A percentile compares a stretch with the other conserved stretches of the same genome.
Evolutionary conservation across 2,113 vertebrate genomes (phyloP).

Genomic region (Perccottus glenii): DNA sequence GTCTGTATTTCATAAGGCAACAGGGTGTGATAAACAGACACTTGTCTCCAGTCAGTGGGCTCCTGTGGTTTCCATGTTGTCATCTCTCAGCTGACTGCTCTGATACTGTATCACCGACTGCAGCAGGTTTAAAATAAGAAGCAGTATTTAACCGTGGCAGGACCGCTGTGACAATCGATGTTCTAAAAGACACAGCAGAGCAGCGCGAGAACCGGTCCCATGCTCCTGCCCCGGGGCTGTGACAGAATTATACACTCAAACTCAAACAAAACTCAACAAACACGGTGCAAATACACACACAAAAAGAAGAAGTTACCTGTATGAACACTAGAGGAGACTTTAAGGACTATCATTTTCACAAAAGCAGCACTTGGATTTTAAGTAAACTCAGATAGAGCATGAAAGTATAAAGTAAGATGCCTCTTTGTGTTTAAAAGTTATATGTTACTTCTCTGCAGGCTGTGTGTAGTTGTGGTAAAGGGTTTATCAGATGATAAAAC

Average conservation of each 20-base stretch:
- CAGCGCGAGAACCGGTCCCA: conserved; percentile 42
- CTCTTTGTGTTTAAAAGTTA: too few species aligned
- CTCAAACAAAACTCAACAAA: not conserved
- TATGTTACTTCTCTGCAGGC: too few species aligned
- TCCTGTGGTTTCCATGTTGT: not conserved
- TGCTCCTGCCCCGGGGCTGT: conserved; percentile 38
- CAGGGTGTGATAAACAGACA: conserved; percentile 34
- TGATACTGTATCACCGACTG: conserved; percentile 7
- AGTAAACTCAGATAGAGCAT: too few species aligned
- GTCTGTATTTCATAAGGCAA: not conserved
- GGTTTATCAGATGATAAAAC: too few species aligned
- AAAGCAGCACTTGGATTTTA: too few species aligned
- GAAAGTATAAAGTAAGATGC: too few species aligned
- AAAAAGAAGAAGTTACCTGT: not conserved
- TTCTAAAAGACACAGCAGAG: conserved; percentile 19
- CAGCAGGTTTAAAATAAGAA: conserved; percentile 27
- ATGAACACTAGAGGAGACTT: too few species aligned
- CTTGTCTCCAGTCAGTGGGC: not conserved
- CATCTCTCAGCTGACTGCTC: conserved; percentile 55
- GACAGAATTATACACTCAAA: conserved; percentile 3
- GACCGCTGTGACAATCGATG: conserved; percentile 68
- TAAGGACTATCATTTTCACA: too few species aligned
- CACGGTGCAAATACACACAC: not conserved
- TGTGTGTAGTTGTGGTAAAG: too few species aligned
- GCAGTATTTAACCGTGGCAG: conserved; percentile 30